phyloP scores from a whole-genome alignment of 2,113 vertebrate genomes.

The Leuciscus idus region DNA sequence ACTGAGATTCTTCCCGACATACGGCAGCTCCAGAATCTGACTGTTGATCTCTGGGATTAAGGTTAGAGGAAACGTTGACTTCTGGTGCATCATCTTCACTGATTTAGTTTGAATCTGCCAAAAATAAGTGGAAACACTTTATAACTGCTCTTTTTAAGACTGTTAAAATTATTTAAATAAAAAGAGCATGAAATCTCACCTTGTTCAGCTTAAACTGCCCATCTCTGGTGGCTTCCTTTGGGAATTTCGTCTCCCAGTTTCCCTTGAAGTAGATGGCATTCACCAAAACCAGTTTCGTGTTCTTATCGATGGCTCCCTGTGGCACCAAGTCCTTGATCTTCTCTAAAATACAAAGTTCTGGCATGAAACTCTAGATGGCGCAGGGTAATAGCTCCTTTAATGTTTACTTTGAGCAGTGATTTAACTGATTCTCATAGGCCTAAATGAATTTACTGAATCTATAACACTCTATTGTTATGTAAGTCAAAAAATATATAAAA shows the following conservation, averaged over 20 bases:
- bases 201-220: conserved; percentile 73
- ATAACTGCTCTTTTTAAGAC: background rate
- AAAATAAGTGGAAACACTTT: conserved; percentile 18
- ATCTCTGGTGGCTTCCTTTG: conserved; percentile 68
- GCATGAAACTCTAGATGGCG: too few relatives aligned
- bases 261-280: conserved; percentile 97
- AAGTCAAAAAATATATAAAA: too few relatives aligned
- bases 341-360: conserved; percentile 72
- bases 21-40: conserved; percentile 89
- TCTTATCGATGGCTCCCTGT: conserved; percentile 65
- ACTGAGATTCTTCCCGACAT: conserved; percentile 87
- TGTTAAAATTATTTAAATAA: background rate
- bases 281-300: conserved; percentile 85
- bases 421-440: too few relatives aligned
- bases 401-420: too few relatives aligned
- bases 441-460: too few relatives aligned
- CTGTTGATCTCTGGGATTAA: conserved; percentile 74
- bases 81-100: conserved; percentile 87
- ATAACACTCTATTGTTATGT: too few relatives aligned
- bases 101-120: conserved; percentile 82
- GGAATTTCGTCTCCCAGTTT: conserved; percentile 84
- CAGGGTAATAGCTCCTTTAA: too few relatives aligned
- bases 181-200: conserved; percentile 53
- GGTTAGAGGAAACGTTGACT: conserved; percentile 75
- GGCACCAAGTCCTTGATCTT: conserved; percentile 86